Base-by-base conservation (phyloP, 1,140 invertebrate genomes). In the roundworm (Caenorhabditis elegans) region DNA sequence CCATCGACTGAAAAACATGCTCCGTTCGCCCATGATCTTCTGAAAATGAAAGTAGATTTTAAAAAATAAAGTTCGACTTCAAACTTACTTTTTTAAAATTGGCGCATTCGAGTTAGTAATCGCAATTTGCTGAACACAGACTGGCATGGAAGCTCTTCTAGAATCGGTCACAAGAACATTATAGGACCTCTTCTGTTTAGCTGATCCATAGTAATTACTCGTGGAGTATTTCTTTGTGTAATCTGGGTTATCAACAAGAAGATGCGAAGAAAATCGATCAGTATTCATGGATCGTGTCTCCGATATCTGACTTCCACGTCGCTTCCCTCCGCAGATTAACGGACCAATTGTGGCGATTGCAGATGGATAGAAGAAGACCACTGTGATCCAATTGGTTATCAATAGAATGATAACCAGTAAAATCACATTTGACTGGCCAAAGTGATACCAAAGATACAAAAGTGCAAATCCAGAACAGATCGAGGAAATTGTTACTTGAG, bases 151-250 rank as follows among this genome's bases (percentile, higher is more conserved):
- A 8, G 60, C 60, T 70, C 60, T 70, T 24, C 60, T 39, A 13
- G 60, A 70, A 13, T 70, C 60, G 1, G 60, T 70, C 6, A 70
- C n/a, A 11, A 70, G 26, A 39, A 70, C 60, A 22, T 70, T 70
- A 31, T 70, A 70, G 22, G 60, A 70, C 5, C 60, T 11, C 8
- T 70, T 70, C n/a, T 70, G 60, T 10, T 24, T 70, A 11, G 60
- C 60, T 22, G 34, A n/a, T 11, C 60, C 60, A 43, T 70, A 70
- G 22, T 70, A 70, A 13, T 70, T 70, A 13, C 60, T 70, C 6
- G 60, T 70, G 10, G 60, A 70, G 26, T 70, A 70, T 22, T 70
- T 70, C n/a, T 70, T 70, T 10, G 60, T 70, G n/a, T 70, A 70
- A 43, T 70, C 60, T n/a, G 60, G 60, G n/a, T 70, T 70, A 43